A percentile compares a stretch with the other conserved stretches of the same genome.
Evolutionary conservation across 2,888 invertebrate species (phyloP).

Genomic region (Folsomia manolachei): DNA sequence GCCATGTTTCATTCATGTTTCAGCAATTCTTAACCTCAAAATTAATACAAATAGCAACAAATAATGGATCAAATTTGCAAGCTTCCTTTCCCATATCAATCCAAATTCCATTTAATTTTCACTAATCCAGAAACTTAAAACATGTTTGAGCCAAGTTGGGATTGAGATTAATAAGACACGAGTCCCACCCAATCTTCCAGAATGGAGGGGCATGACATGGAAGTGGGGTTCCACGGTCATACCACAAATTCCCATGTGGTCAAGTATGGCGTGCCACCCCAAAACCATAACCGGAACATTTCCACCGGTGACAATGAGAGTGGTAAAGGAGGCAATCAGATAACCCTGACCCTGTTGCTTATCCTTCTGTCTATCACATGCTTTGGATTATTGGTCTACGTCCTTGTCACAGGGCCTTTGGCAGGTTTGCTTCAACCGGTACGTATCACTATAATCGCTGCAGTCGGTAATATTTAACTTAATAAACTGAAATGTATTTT

Average conservation of each 20-base stretch:
- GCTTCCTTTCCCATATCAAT: too few relatives aligned
- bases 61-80: too few relatives aligned
- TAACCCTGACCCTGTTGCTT: constrained; percentile 35
- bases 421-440: constrained; percentile 38
- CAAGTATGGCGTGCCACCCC: not conserved
- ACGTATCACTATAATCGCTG: not conserved
- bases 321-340: constrained; percentile 12
- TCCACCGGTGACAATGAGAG: too few relatives aligned
- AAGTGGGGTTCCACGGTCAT: not conserved
- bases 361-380: constrained; percentile 36
- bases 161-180: too few relatives aligned
- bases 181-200: not conserved
- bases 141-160: too few relatives aligned
- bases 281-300: not conserved
- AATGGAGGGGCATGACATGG: not conserved
- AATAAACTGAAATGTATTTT: too few relatives aligned
- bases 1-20: too few relatives aligned
- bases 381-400: constrained; percentile 40
- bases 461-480: too few relatives aligned
- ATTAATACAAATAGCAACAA: too few relatives aligned
- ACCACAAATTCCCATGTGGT: not conserved
- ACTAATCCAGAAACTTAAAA: too few relatives aligned
- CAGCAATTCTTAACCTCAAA: too few relatives aligned
- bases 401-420: constrained; percentile 40
- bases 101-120: too few relatives aligned